These are phyloP conservation scores for Microdon myrmicae DNA, from an alignment of 2,888 invertebrate species.

Conservation along the genomic window DNA sequence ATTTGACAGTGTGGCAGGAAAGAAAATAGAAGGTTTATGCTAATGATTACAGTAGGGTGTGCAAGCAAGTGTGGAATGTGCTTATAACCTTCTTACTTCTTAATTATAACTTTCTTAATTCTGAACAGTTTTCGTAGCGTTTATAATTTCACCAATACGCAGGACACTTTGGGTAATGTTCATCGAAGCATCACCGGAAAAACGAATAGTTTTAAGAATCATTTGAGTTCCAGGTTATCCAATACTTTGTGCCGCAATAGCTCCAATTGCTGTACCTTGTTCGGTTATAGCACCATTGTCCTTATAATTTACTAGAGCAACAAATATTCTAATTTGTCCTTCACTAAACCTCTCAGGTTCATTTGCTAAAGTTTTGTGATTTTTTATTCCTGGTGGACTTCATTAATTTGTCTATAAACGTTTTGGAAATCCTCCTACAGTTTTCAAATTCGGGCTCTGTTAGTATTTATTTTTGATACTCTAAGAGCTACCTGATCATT, in stretches of 20 bases:
- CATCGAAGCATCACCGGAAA: constrained; percentile 99
- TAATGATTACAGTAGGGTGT: too few species aligned
- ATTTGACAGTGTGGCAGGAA: too few species aligned
- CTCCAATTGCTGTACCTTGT: constrained; percentile 97
- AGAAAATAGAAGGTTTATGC: too few species aligned
- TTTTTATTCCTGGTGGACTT: constrained; percentile 40
- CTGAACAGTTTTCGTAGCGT: constrained; percentile 92
- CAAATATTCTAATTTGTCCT: constrained; percentile 62
- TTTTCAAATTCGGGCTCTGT: too few species aligned
- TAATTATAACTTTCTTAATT: too few species aligned
- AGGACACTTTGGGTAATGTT: constrained; percentile 90
- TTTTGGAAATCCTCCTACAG: constrained; percentile 63
- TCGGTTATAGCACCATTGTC: constrained; percentile 89
- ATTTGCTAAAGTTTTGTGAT: constrained; percentile 59
- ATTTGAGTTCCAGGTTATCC: constrained; percentile 99
- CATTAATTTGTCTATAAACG: constrained; percentile 61
- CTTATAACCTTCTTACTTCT: too few species aligned
- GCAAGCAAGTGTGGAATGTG: too few species aligned
- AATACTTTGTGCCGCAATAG: constrained; percentile 94
- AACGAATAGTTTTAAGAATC: constrained; percentile 99
- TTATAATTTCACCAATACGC: constrained; percentile 97
- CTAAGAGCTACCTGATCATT: too few species aligned
- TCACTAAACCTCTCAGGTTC: constrained; percentile 69
- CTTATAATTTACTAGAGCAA: constrained; percentile 76
- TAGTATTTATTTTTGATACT: too few species aligned